Evolutionary conservation across 2,113 vertebrate genomes (phyloP), one percentile per base, ranked within the genome.

Genomic region (Serinus canaria): DNA sequence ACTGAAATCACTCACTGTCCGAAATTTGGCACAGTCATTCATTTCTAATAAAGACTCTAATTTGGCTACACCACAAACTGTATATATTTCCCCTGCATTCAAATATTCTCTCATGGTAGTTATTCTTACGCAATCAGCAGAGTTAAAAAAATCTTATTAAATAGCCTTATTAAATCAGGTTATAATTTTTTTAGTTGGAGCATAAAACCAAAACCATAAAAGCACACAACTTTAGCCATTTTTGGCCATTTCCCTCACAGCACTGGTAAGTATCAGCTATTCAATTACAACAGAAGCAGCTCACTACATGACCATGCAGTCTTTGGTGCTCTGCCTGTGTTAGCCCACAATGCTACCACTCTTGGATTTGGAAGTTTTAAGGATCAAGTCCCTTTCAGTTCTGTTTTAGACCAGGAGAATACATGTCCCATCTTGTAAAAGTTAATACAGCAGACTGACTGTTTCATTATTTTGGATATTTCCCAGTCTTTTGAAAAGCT

Each of bases 11-110:
- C 69, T 67, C 50, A 59, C 63, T 82, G 74, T 89, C 70, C 73
- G 90, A 95, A 87, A 83, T 94, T 59, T 85, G 62, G 64, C 93
- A 92, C 24, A 86, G 67, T 70, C 81, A 88, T 93, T 80, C 64
- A 95, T 88, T 88, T 86, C 82, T 80, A 91, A 92, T 88, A 85
- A 86, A 83, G 47, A 55, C 39, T 41, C 33, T 86, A 88, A 94
- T 3, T 2, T 92, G 67, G 59, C 68, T 90, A 70, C 41, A 83
- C 64, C 83, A 63, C 63, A 83, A 95, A 63, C n/a, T 78, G 31
- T 64, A 93, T 64, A 10, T 64, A 74, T 80, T 95, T 90, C 63
- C 76, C 55, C 93, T 83, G 33, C 64, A 90, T 88, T 70, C 60
- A 93, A 74, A 83, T 63, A 70, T 11, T 86, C 27, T 75, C 90